Percentiles rank a stretch among this genome's conserved stretches.
Conservation (phyloP, 2,888 invertebrate species). For the Acronicta aceris region DNA sequence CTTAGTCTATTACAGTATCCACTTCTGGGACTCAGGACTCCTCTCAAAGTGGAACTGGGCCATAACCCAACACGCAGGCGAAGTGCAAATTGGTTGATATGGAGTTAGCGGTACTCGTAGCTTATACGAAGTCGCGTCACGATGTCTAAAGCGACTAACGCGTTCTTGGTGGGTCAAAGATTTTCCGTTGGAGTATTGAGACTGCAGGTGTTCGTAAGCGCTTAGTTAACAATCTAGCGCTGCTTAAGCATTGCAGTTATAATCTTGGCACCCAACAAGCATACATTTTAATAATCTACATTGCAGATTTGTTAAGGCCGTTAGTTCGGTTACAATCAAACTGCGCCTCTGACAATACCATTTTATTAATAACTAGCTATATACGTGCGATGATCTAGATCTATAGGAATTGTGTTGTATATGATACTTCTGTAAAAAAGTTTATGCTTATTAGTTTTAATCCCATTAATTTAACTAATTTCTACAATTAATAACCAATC, state of each 20-base stretch:
- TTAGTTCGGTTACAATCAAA: conserved; percentile 1
- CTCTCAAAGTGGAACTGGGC: not conserved
- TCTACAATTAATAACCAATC: too few relatives aligned
- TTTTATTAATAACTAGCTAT: not conserved
- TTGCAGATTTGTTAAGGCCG: conserved; percentile 27
- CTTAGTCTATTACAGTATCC: conserved; percentile 10
- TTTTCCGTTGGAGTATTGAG: not conserved
- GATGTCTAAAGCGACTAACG: conserved; percentile 8
- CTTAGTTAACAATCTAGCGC: conserved; percentile 10
- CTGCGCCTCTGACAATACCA: not conserved
- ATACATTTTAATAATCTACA: conserved; percentile 24
- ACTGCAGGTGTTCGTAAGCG: conserved; percentile 10
- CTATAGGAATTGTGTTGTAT: too few relatives aligned
- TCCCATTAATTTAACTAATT: too few relatives aligned
- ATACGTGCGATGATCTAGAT: too few relatives aligned
- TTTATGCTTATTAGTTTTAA: too few relatives aligned
- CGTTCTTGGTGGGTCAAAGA: not conserved
- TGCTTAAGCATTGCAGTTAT: conserved; percentile 18
- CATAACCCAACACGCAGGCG: not conserved
- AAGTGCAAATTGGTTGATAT: not conserved
- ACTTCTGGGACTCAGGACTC: not conserved
- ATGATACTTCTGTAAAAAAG: too few relatives aligned
- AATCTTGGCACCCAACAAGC: conserved; percentile 34
- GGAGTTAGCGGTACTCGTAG: conserved; percentile 19
- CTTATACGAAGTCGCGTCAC: conserved; percentile 19